These are phyloP conservation scores for Drosophila arawakana DNA, from an alignment of 1,140 invertebrate genomes.

Conservation along the genomic window DNA sequence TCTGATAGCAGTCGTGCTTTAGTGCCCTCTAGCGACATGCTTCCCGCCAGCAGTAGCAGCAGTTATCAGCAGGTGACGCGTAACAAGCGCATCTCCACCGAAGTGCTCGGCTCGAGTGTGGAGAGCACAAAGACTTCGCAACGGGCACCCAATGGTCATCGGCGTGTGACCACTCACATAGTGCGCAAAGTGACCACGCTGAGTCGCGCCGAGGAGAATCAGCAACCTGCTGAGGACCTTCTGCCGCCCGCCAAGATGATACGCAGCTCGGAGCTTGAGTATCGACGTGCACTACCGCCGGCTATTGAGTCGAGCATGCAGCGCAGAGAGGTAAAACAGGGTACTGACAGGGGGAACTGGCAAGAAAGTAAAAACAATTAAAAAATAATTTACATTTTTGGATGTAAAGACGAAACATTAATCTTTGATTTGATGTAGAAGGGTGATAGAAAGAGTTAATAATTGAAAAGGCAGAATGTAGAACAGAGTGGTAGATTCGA, in stretches of 20 bases:
- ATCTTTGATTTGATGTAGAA: no score
- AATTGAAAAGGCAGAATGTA: no score
- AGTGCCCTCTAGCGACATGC: constrained; percentile 39
- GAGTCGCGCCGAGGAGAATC: constrained; percentile 93
- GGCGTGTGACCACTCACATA: constrained; percentile 93
- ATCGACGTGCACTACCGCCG: constrained; percentile 86
- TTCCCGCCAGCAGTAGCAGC: background rate
- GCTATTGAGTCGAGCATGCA: constrained; percentile 71
- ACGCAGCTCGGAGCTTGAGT: constrained; percentile 75
- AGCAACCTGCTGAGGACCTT: constrained; percentile 89
- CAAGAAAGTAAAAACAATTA: no score
- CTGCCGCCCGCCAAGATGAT: constrained; percentile 85
- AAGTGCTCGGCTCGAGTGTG: constrained; percentile 92
- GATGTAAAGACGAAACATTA: no score
- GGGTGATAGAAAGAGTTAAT: no score
- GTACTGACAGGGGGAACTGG: background rate
- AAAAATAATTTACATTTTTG: no score
- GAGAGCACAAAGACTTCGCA: constrained; percentile 92
- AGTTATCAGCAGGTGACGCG: constrained; percentile 90
- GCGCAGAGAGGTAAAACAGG: constrained; percentile 73
- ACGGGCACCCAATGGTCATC: constrained; percentile 89
- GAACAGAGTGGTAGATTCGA: no score
- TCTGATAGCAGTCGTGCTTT: constrained; percentile 59
- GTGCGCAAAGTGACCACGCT: constrained; percentile 95
- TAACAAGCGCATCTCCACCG: constrained; percentile 92